Conservation (phyloP, 2,888 invertebrate genomes). For the Perizoma flavofasciatum region DNA sequence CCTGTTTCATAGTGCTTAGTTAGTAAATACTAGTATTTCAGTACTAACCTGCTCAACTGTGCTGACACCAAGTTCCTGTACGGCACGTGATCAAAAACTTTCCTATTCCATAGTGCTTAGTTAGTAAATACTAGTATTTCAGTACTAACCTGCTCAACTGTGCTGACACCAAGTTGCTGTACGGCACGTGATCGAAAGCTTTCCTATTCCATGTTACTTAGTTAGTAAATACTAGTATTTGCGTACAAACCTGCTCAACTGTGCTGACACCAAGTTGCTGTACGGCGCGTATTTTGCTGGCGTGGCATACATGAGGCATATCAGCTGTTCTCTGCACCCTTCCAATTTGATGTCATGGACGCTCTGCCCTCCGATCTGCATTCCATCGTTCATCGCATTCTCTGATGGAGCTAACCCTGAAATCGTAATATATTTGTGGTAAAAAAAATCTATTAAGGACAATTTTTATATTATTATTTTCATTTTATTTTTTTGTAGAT, state of each 20-base stretch:
- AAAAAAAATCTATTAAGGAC: no score
- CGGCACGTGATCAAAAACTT: no score
- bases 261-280: conserved; percentile 94
- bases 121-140: no score
- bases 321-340: conserved; percentile 90
- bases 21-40: no score
- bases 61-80: conserved; percentile 95
- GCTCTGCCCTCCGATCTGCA: conserved; percentile 63
- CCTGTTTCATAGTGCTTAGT: no score
- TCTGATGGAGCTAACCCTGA: conserved; percentile 85
- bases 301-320: conserved; percentile 94
- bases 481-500: no score
- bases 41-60: conserved; percentile 91
- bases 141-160: conserved; percentile 92
- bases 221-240: no score
- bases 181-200: conserved; percentile 86
- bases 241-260: conserved; percentile 88
- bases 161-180: conserved; percentile 94
- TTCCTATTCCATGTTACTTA: no score
- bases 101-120: no score
- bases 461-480: no score
- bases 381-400: conserved; percentile 59
- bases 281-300: conserved; percentile 95
- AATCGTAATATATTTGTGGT: conserved; percentile 16
- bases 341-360: conserved; percentile 81